These are phyloP conservation scores for Drosophila siamana DNA, from an alignment of 2,888 invertebrate species.

Conservation along the genomic window DNA sequence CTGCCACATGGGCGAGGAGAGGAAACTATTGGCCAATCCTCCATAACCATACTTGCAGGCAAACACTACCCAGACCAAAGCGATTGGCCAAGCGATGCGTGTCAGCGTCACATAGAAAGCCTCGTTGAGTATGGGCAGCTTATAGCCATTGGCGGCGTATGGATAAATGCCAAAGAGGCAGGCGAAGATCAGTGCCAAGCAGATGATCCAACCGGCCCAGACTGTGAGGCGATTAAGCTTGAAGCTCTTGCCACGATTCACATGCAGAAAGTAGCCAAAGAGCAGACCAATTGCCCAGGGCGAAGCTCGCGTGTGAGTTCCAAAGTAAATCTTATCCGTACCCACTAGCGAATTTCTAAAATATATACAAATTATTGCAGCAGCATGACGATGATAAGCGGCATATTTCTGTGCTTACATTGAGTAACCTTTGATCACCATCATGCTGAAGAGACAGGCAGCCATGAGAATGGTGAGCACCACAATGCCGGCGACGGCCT, in stretches of 20 bases:
- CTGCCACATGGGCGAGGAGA: constrained; percentile 80
- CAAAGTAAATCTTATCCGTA: constrained; percentile 56
- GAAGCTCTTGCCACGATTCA: constrained; percentile 43
- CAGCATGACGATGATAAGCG: not conserved
- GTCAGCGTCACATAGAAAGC: constrained; percentile 77
- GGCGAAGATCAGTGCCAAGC: constrained; percentile 57
- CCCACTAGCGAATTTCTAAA: not conserved
- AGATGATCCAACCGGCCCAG: constrained; percentile 72
- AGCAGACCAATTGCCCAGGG: constrained; percentile 79
- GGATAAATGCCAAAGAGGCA: constrained; percentile 68
- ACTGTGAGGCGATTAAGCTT: constrained; percentile 34
- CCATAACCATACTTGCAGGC: constrained; percentile 81
- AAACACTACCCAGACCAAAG: constrained; percentile 81
- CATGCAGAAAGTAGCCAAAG: constrained; percentile 76
- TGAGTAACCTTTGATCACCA: constrained; percentile 44
- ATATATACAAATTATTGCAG: not conserved
- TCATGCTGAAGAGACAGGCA: constrained; percentile 57
- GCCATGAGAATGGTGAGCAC: constrained; percentile 54
- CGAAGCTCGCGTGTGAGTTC: constrained; percentile 71
- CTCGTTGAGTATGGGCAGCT: constrained; percentile 51
- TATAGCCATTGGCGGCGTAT: constrained; percentile 33
- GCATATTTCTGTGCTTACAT: constrained; percentile 36
- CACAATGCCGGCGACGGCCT: constrained; percentile 63
- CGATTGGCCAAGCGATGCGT: constrained; percentile 79
- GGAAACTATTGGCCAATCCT: constrained; percentile 73